These are phyloP conservation scores for Serinus canaria DNA, from an alignment of 2,113 vertebrate genomes.

Conservation along the genomic window DNA sequence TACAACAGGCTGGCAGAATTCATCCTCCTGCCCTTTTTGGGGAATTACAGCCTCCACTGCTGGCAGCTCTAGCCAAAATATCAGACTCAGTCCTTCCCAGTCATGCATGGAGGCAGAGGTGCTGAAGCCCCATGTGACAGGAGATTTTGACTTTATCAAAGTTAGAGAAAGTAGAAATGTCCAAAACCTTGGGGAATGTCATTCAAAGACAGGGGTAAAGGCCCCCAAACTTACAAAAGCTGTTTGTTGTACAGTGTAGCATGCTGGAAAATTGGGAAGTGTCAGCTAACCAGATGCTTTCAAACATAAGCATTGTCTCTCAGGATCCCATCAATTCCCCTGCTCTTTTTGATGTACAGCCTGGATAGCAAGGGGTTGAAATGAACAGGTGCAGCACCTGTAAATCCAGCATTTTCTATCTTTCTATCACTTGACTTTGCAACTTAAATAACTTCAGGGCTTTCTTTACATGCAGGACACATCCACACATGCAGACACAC, in stretches of 20 bases:
- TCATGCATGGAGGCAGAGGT: neutral
- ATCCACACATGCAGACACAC: neutral
- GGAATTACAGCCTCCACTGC: neutral
- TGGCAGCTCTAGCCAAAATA: neutral
- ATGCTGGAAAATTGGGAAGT: neutral
- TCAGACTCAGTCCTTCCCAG: neutral
- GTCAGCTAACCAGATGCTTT: conserved; percentile 8
- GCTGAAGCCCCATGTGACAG: neutral
- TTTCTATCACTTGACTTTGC: conserved; percentile 3
- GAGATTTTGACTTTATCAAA: neutral
- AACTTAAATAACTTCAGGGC: conserved; percentile 6
- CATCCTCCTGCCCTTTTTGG: neutral
- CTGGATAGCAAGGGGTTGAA: neutral
- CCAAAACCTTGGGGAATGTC: neutral
- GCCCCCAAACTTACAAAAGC: neutral
- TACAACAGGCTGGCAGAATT: neutral
- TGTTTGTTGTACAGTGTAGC: neutral
- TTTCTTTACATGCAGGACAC: conserved; percentile 27
- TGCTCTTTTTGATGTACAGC: neutral
- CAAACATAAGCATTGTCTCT: neutral
- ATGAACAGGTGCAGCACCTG: neutral
- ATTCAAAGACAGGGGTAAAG: neutral
- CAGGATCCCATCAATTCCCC: neutral
- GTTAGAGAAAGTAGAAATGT: neutral
- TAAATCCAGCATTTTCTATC: conserved; percentile 4